phyloP scores from a whole-genome alignment of 2,888 invertebrate genomes.

The Hyposoter dolosus region DNA sequence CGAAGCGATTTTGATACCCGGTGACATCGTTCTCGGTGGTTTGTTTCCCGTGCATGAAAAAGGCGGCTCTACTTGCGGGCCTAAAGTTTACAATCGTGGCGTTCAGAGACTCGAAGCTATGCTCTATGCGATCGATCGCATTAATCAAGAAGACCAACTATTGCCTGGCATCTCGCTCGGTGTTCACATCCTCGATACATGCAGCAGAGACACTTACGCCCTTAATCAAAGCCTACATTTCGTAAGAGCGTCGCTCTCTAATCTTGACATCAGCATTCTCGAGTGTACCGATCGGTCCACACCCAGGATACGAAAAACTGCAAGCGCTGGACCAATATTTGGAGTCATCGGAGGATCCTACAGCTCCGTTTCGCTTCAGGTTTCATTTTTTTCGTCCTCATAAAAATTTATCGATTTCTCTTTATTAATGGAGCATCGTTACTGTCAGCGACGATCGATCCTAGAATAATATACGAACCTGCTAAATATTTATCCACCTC shows the following conservation, averaged over 20 bases:
- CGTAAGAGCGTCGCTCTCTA: conserved; percentile 86
- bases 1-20: conserved; percentile 84
- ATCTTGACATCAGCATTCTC: conserved; percentile 84
- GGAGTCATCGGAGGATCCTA: conserved; percentile 90
- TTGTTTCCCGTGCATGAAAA: conserved; percentile 88
- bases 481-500: neutral
- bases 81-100: conserved; percentile 87
- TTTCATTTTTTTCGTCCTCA: neutral
- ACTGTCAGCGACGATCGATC: neutral
- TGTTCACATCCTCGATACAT: conserved; percentile 88
- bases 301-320: conserved; percentile 84
- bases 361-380: conserved; percentile 87
- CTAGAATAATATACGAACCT: neutral
- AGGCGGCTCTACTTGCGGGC: conserved; percentile 85
- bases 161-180: conserved; percentile 86
- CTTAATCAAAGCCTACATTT: conserved; percentile 88
- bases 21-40: conserved; percentile 88
- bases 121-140: conserved; percentile 87
- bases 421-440: neutral
- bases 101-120: conserved; percentile 88
- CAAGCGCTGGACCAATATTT: conserved; percentile 86
- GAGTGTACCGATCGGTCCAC: conserved; percentile 86
- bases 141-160: conserved; percentile 85
- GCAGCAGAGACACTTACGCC: conserved; percentile 87
- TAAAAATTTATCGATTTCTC: neutral